Percentiles rank a stretch among this genome's conserved stretches.
phyloP scores from a whole-genome alignment of 2,888 invertebrate species.

The Sminthurinus aureus region DNA sequence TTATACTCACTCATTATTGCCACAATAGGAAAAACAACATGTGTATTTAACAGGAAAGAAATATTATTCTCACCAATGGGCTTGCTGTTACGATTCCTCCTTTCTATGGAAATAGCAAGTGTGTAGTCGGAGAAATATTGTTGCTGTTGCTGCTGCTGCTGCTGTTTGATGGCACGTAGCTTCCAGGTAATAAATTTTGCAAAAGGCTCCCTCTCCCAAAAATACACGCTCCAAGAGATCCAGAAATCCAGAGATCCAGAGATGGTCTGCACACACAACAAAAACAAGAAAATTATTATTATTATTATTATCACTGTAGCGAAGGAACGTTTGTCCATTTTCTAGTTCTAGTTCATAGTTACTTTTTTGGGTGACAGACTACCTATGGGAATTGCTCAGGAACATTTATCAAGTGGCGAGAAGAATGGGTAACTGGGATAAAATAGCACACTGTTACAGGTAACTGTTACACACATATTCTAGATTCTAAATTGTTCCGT shows the following conservation, averaged over 20 bases:
- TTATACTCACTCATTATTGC: no score
- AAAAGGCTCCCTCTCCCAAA: not conserved
- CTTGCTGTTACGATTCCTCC: no score
- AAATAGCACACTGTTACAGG: not conserved
- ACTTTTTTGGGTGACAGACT: slow-evolving; percentile 31
- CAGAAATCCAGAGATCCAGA: not conserved
- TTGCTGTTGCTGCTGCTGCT: not conserved
- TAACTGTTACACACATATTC: not conserved
- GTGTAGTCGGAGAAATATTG: not conserved
- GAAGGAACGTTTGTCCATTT: no score
- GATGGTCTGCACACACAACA: not conserved
- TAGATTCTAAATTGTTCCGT: not conserved
- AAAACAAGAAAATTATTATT: slow-evolving; percentile 30
- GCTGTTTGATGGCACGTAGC: slow-evolving; percentile 28
- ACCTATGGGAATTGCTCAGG: slow-evolving; percentile 29
- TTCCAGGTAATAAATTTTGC: slow-evolving; percentile 36
- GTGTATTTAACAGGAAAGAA: no score
- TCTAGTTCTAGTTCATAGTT: not conserved
- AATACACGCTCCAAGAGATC: not conserved
- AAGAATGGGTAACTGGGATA: no score
- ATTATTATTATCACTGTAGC: not conserved
- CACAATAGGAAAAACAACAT: no score
- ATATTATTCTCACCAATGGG: no score
- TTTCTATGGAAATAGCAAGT: not conserved
- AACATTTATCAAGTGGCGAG: slow-evolving; percentile 27